Conservation (phyloP, 2,797 vertebrate species). For the Petrocephalus sullivani region DNA sequence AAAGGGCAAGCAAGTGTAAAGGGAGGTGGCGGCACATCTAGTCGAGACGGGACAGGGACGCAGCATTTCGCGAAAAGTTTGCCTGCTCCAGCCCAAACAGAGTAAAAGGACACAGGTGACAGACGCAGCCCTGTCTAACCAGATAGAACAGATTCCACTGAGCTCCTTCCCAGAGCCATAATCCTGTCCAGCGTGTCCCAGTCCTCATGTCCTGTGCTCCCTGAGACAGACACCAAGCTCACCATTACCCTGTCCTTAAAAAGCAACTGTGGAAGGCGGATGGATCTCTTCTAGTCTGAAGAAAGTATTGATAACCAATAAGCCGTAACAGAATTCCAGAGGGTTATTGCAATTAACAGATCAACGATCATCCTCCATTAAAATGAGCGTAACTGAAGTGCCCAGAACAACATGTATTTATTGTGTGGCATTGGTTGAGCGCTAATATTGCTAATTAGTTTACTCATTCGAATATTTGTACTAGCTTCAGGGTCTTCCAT, state of each 20-base stretch:
- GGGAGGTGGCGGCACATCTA: not conserved
- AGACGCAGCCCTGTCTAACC: not conserved
- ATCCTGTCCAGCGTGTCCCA: not conserved
- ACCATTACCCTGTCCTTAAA: not conserved
- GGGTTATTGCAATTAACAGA: slow-evolving; percentile 5
- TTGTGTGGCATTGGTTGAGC: not conserved
- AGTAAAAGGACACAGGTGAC: not conserved
- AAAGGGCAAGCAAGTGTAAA: not conserved
- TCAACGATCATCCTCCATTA: not conserved
- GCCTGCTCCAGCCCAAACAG: not conserved
- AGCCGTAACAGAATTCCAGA: not conserved
- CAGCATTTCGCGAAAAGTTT: not conserved
- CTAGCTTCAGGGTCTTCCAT: not conserved
- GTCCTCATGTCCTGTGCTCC: not conserved
- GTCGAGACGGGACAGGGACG: not conserved
- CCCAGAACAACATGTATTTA: not conserved
- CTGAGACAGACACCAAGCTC: not conserved
- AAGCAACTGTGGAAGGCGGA: not conserved
- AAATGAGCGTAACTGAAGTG: not conserved
- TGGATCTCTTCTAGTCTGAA: not conserved
- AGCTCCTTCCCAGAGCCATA: not conserved
- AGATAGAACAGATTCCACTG: not conserved
- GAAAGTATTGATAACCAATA: not conserved
- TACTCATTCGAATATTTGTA: not conserved
- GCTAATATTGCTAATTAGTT: not conserved